Percentiles rank a stretch among this genome's conserved stretches.
Conservation (phyloP, 2,113 vertebrate species). For the Stomatorhinus ivindoensis region DNA sequence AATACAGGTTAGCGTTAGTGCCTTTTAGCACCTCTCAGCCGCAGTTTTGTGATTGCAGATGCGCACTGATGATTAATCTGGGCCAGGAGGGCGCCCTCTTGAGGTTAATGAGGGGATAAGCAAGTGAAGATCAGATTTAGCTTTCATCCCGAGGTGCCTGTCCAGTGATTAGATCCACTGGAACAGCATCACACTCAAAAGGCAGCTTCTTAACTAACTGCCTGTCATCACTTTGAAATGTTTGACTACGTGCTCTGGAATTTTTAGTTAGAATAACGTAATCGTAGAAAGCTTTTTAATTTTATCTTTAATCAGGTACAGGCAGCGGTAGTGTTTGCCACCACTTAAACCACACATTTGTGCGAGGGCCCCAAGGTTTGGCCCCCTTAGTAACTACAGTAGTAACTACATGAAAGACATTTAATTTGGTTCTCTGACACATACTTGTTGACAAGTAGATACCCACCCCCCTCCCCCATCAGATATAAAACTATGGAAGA, state of each 20-base stretch:
- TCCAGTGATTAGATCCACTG: not conserved
- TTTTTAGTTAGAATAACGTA: not conserved
- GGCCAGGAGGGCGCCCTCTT: not conserved
- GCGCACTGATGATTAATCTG: not conserved
- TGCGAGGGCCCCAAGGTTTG: not conserved
- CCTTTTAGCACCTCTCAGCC: not conserved
- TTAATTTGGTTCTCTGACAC: not conserved
- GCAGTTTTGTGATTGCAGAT: not conserved
- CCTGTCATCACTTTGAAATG: not conserved
- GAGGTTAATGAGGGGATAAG: not conserved
- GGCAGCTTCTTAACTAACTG: not conserved
- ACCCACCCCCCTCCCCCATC: not conserved
- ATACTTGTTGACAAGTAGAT: not conserved
- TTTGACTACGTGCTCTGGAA: not conserved
- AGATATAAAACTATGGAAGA: not conserved
- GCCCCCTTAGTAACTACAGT: not conserved
- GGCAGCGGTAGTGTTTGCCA: not conserved
- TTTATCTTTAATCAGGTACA: not conserved
- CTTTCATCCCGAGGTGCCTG: not conserved
- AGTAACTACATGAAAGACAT: not conserved
- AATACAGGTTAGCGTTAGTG: not conserved
- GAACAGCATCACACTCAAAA: not conserved
- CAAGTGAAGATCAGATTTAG: not conserved
- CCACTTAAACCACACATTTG: not conserved
- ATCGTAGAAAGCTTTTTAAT: not conserved